Evolutionary conservation across 2,797 vertebrate genomes (phyloP), one percentile per base, ranked within the genome.

Genomic region (Anolis apletophallus): DNA sequence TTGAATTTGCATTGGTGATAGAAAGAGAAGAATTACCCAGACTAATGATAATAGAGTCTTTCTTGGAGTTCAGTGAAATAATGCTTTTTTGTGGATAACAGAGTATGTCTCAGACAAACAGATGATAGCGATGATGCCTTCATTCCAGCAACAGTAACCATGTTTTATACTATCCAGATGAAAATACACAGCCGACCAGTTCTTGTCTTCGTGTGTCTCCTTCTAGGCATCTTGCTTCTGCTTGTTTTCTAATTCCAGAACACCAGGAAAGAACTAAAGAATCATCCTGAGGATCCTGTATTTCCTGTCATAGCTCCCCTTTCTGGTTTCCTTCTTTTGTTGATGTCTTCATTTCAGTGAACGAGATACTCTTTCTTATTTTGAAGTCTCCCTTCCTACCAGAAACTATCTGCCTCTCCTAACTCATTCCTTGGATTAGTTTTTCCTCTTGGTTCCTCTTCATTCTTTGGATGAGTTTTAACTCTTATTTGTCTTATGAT

Each of bases 141-240:
- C 93, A 93, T 88, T 94, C 93, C 93, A 94, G 90, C 90, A 93
- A 34, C 54, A 59, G 55, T 64, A 92, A 68, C 80, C 92, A 95
- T 94, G 91, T 87, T 92, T 93, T 88, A 93, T 94, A 83, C 92
- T 93, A 75, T 94, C 78, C 94, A 95, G 94, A 92, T 92, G 91
- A 88, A 76, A 89, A 87, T 94, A 91, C 91, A 91, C 91, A 91
- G 94, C 91, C 89, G 46, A 80, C 80, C 82, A 68, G 81, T 57
- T 94, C 92, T 94, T 92, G 89, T 90, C 92, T 93, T 88, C n/a
- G 54, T 88, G 54, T 92, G 88, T 80, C 90, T 85, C 83, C 83
- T 83, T 91, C n/a, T 86, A 90, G 54, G 50, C 84, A 86, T 61
- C 75, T 72, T 68, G 12, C 0, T 52, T 64, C 80, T 88, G 81